Percentiles rank a stretch among this genome's conserved stretches.
These are phyloP conservation scores for Sardina pilchardus DNA, from an alignment of 2,113 vertebrate genomes.

Conservation along the genomic window DNA sequence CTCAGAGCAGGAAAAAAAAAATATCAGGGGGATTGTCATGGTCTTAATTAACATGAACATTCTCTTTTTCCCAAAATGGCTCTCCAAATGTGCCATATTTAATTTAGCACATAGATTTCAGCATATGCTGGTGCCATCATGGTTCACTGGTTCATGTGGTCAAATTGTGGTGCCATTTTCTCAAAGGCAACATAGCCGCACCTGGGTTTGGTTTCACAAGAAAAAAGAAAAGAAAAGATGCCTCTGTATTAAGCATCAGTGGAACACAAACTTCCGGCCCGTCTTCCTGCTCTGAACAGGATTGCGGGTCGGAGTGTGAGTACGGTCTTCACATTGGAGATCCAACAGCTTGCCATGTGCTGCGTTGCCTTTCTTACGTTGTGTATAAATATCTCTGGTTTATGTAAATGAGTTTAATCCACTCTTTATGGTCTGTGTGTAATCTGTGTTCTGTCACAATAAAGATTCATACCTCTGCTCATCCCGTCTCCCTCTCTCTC, in stretches of 20 bases:
- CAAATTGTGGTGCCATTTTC: neutral
- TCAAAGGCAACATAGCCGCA: neutral
- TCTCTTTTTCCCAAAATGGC: conserved; percentile 33
- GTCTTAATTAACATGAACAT: conserved; percentile 42
- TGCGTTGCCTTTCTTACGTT: conserved; percentile 53
- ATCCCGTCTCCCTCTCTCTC: conserved; percentile 26
- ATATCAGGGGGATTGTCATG: conserved; percentile 47
- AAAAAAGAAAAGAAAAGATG: neutral
- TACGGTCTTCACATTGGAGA: conserved; percentile 74
- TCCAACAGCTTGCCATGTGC: conserved; percentile 42
- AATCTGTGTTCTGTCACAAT: conserved; percentile 70
- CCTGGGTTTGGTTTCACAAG: neutral
- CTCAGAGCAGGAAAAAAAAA: conserved; percentile 18
- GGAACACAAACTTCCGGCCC: neutral
- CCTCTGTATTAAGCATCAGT: neutral
- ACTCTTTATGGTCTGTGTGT: conserved; percentile 53
- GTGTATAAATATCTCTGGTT: conserved; percentile 54
- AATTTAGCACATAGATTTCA: neutral
- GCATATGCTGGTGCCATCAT: neutral
- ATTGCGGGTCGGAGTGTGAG: conserved; percentile 40
- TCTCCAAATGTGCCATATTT: neutral
- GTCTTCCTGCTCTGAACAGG: neutral
- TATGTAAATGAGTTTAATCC: conserved; percentile 57
- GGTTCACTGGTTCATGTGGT: conserved; percentile 10
- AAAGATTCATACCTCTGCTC: conserved; percentile 63